These are phyloP conservation scores for Pomatorhinus ruficollis DNA, from an alignment of 2,113 vertebrate species.

Conservation along the genomic window DNA sequence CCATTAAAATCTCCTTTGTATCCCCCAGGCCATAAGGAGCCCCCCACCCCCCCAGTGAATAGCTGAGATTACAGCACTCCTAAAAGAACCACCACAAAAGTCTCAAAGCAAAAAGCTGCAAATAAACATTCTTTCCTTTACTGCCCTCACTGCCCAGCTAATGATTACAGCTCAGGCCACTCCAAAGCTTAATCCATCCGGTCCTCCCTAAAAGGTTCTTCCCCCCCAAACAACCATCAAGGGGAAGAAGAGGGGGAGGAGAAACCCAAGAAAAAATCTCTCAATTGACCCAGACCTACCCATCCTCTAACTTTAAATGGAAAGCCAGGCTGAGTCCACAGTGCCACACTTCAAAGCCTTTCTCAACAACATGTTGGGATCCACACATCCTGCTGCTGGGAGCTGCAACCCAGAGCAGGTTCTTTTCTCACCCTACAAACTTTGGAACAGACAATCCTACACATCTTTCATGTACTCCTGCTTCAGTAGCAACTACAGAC, in stretches of 20 bases:
- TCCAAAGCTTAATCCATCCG: slow-evolving; percentile 43
- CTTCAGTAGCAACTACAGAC: not conserved
- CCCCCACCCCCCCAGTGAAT: not conserved
- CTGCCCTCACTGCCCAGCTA: slow-evolving; percentile 48
- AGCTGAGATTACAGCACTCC: slow-evolving; percentile 36
- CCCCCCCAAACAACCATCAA: not conserved
- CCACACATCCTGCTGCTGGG: not conserved
- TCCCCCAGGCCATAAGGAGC: not conserved
- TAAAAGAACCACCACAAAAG: slow-evolving; percentile 36
- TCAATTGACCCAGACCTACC: not conserved
- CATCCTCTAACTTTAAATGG: not conserved
- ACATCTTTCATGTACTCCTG: not conserved
- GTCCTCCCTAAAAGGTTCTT: not conserved
- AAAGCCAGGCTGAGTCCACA: not conserved
- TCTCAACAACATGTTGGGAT: not conserved
- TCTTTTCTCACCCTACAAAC: not conserved
- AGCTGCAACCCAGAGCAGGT: rapidly evolving
- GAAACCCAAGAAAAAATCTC: not conserved
- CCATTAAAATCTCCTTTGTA: slow-evolving; percentile 37
- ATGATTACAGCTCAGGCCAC: slow-evolving; percentile 46
- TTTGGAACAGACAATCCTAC: not conserved
- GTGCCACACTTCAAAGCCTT: not conserved
- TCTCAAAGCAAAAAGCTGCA: slow-evolving; percentile 55
- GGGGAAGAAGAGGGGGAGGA: not conserved
- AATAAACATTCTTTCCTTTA: slow-evolving; percentile 64